Evolutionary conservation across 2,888 invertebrate species (phyloP), one percentile per base, ranked within the genome.

Genomic region (Embidobia sp.): DNA sequence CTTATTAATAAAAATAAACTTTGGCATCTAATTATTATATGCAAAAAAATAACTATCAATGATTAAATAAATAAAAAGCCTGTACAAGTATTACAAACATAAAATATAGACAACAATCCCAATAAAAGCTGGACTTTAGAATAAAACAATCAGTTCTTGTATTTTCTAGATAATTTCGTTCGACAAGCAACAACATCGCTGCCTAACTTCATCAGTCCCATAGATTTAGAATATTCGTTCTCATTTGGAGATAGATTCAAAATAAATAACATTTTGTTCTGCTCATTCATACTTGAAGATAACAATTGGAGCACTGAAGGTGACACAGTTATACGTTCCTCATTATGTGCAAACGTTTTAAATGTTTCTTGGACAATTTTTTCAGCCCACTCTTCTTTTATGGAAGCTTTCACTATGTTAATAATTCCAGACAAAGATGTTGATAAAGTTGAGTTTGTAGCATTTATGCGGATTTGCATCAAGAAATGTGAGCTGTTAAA

Each of bases 181-280:
- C 15, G 35, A 6, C 10, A 26, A 18, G 10, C 11, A 2, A 53
- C 37, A 35, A 53, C 11, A 7, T 35, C 22, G n/a, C 27, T 22
- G 4, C 37, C 53, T 10, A 53, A 37, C 16, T 53, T 53, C 53
- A 53, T 53, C 1, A 27, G 3, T 0, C 27, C 11, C 6, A 53
- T n/a, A 10, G 11, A 15, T 16, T 37, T 10, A 3, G 53, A 37
- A 15, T 37, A 37, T 3, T n/a, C n/a, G 7, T 37, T 3, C 26
- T 16, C 0, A 1, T 4, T 53, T 5, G 53, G 53, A 0, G 37
- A 0, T 0, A 53, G 5, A 7, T 37, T 7, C 8, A 53, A 16
- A 37, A 53, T 53, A 2, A 26, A n/a, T 27, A 53, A 37, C 35
- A 53, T 1, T 53, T 53, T 53, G 1, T 6, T 2, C 5, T 26